Evolutionary conservation across 2,888 invertebrate genomes (phyloP).

Genomic region (Ephialtes manifestator): DNA sequence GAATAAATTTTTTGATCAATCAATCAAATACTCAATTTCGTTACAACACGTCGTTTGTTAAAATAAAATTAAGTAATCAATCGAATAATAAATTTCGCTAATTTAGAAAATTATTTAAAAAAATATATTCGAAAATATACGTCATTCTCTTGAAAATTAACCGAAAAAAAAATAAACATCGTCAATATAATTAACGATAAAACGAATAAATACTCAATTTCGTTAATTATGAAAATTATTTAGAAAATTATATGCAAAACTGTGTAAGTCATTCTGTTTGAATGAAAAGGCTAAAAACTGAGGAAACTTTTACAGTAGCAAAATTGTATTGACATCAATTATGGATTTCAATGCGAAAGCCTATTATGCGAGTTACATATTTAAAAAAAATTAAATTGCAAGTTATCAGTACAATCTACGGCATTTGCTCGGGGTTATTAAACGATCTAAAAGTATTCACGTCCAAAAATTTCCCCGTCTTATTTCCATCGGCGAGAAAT

Average conservation of each 20-base stretch:
- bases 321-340: conserved; percentile 39
- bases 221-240: neutral
- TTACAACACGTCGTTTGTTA: no score
- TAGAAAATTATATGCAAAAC: conserved; percentile 20
- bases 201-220: neutral
- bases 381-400: conserved; percentile 39
- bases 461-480: conserved; percentile 11
- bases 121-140: no score
- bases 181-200: neutral
- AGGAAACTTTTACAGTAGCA: conserved; percentile 22
- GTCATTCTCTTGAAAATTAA: no score
- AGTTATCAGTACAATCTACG: conserved; percentile 19
- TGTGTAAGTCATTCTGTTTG: conserved; percentile 44
- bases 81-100: no score
- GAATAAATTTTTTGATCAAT: neutral
- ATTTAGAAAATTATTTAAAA: no score
- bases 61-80: no score
- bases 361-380: conserved; percentile 30
- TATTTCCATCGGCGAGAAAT: neutral
- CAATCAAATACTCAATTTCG: neutral
- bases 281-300: conserved; percentile 1
- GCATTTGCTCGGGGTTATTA: conserved; percentile 11
- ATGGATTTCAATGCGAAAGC: conserved; percentile 33
- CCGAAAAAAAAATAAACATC: neutral
- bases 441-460: conserved; percentile 32